phyloP scores from a whole-genome alignment of 2,797 vertebrate species.

The Neomorphus geoffroyi region DNA sequence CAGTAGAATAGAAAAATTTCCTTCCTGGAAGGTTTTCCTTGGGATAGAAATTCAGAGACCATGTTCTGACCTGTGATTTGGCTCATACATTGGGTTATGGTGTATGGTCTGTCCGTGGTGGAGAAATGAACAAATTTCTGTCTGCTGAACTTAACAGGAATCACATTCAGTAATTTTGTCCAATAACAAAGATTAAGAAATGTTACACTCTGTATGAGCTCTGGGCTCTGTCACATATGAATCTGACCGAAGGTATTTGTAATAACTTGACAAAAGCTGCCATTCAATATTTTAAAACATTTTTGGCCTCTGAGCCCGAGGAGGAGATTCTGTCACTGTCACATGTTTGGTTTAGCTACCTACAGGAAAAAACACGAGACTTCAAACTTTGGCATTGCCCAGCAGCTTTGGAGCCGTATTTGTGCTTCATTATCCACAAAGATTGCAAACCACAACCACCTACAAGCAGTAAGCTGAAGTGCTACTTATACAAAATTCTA shows the following conservation, averaged over 20 bases:
- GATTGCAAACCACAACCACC: not conserved
- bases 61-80: conserved; percentile 5
- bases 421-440: not conserved
- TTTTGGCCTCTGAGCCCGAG: conserved; percentile 27
- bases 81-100: not conserved
- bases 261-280: conserved; percentile 6
- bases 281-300: not conserved
- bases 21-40: not conserved
- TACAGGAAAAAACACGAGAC: not conserved
- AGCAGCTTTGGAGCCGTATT: not conserved
- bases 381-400: not conserved
- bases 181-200: not conserved
- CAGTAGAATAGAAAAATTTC: not conserved
- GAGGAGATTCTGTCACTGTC: not conserved
- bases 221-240: not conserved
- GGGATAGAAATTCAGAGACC: not conserved
- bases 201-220: not conserved
- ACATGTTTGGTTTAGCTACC: not conserved
- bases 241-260: not conserved
- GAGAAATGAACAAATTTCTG: not conserved
- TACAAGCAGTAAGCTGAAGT: not conserved
- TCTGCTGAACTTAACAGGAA: not conserved
- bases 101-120: not conserved
- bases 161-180: not conserved
- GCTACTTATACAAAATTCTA: not conserved